These are phyloP conservation scores for Heliconius ismenius DNA, from an alignment of 2,888 invertebrate genomes.

Conservation along the genomic window DNA sequence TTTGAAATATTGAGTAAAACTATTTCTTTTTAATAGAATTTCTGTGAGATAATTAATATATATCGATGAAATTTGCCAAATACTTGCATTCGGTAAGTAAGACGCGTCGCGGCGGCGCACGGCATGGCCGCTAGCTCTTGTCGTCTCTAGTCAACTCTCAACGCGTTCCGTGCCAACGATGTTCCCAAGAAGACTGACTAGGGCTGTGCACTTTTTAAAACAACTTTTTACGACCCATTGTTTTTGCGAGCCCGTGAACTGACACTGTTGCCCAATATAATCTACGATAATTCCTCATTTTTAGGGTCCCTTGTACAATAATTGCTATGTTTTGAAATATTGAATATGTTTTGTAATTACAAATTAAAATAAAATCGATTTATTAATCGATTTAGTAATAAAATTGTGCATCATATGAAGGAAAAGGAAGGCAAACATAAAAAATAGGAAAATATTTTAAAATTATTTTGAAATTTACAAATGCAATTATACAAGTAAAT, in stretches of 20 bases:
- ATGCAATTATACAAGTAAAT: background rate
- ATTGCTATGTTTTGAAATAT: too few species aligned
- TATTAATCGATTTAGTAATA: too few species aligned
- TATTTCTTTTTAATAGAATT: too few species aligned
- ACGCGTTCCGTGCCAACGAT: slow-evolving; percentile 69
- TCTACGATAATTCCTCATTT: slow-evolving; percentile 7
- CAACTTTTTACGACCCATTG: slow-evolving; percentile 71
- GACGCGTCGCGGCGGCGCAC: slow-evolving; percentile 65
- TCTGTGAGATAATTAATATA: background rate
- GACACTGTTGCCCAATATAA: slow-evolving; percentile 61
- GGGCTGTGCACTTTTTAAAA: slow-evolving; percentile 69
- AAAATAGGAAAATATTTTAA: background rate
- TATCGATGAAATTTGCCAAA: slow-evolving; percentile 44
- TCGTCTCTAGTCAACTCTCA: slow-evolving; percentile 47
- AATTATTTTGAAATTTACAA: background rate
- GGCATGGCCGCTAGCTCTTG: slow-evolving; percentile 70
- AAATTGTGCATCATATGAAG: background rate
- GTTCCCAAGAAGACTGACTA: slow-evolving; percentile 64
- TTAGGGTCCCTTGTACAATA: background rate
- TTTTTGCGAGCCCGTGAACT: slow-evolving; percentile 53
- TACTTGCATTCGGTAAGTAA: slow-evolving; percentile 77
- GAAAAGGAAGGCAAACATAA: background rate
- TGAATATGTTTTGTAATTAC: too few species aligned
- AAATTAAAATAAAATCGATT: too few species aligned
- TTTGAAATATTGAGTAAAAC: background rate